Percentiles rank a stretch among this genome's conserved stretches.
Evolutionary conservation across 1,140 invertebrate genomes (phyloP).

Genomic region (Drosophila truncata): DNA sequence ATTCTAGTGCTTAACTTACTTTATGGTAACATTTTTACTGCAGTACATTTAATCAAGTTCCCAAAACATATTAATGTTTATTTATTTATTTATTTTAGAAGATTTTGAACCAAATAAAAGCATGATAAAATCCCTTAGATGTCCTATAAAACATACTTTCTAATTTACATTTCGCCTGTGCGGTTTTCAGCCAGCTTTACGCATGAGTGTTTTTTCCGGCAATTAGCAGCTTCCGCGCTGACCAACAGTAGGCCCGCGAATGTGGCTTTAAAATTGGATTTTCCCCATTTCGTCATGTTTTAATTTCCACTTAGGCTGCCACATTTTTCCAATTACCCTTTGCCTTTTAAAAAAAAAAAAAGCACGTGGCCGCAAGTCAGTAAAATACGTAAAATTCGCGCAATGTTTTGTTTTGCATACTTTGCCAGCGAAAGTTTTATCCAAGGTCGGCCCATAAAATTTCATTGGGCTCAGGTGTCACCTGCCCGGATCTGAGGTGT

Average conservation of each 20-base stretch:
- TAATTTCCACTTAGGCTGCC: slow-evolving; percentile 36
- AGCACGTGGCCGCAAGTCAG: slow-evolving; percentile 4
- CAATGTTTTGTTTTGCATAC: slow-evolving; percentile 42
- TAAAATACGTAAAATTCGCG: slow-evolving; percentile 16
- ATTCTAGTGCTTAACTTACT: too few species aligned
- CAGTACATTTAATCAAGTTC: too few species aligned
- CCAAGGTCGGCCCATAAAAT: slow-evolving; percentile 60
- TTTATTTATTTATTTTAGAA: too few species aligned
- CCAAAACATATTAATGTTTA: too few species aligned
- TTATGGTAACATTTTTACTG: too few species aligned
- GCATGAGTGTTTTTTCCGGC: slow-evolving; percentile 27
- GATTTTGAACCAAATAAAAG: not conserved
- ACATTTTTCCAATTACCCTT: slow-evolving; percentile 40
- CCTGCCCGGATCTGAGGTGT: slow-evolving; percentile 5
- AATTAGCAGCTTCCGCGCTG: slow-evolving; percentile 28
- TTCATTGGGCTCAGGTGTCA: slow-evolving; percentile 68
- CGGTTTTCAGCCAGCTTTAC: slow-evolving; percentile 10
- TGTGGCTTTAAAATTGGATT: slow-evolving; percentile 39
- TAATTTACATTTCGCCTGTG: slow-evolving; percentile 1
- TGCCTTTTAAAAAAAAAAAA: not conserved
- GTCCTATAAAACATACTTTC: slow-evolving; percentile 5
- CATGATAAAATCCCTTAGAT: not conserved
- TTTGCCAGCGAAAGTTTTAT: slow-evolving; percentile 10
- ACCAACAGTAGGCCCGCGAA: slow-evolving; percentile 1
- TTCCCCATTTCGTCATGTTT: slow-evolving; percentile 25